Base-by-base conservation (phyloP, 2,113 vertebrate genomes). In the Larimichthys crocea region DNA sequence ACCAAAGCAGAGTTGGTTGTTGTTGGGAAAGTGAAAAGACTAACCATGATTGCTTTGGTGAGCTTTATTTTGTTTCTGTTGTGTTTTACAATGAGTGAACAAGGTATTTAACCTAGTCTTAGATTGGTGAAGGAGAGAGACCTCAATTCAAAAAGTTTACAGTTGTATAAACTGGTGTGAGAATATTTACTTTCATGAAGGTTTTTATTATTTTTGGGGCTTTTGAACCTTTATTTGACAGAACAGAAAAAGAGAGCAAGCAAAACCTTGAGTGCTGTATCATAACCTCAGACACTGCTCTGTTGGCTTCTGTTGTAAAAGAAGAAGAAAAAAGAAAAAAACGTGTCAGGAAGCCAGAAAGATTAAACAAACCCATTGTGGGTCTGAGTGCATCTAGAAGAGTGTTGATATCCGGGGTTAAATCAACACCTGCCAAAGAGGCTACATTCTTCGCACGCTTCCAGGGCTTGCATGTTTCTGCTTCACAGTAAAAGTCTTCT, bases 301-400 rank as follows among this genome's bases (percentile, higher is more conserved):
- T 12, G 0, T 31, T 71, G 73, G 70, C 79, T 48, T 76, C 46
- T 53, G 19, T 75, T 60, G 24, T 31, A 77, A 57, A 64, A 15
- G 1, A 46, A 46, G 0, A 14, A 26, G 26, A 35, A 35, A 81
- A 56, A 35, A 35, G 9, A 81, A 56, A 35, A 35, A 35, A 81
- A 56, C 3, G 10, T 48, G 61, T 77, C 73, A 55, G 61, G 16
- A 61, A 71, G 67, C 16, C 40, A 4, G 56, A 5, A 66, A 24
- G 72, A 81, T 85, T 57, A 70, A 82, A 79, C 59, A 75, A 77
- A 81, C 14, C 9, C 26, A 48, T 26, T 68, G 62, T 80, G 31
- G 46, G 10, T 63, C 65, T 60, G 42, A 69, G 40, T 82, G 59
- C 40, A 64, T 72, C 64, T 40, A 81, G 46, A 68, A 31, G n/a